These are phyloP conservation scores for Morbakka virulenta DNA, from an alignment of 30 jellyfish, hydroid and myxozoan genomes.

Conservation along the genomic window DNA sequence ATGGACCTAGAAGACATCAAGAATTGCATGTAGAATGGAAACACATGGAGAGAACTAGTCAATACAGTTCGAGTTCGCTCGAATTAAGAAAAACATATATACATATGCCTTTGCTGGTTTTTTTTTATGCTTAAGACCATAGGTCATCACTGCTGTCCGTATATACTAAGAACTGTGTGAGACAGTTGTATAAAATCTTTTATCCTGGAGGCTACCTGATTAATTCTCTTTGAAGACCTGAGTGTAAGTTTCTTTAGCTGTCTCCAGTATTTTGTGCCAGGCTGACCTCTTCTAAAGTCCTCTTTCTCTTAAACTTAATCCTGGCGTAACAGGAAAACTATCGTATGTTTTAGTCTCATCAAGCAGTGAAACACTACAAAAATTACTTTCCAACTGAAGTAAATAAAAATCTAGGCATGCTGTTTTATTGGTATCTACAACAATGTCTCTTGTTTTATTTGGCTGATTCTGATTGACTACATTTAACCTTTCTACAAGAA, in stretches of 20 bases:
- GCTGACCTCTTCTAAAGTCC: not conserved
- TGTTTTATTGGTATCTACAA: not conserved
- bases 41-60: no score
- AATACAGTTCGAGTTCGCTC: no score
- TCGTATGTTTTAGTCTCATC: not conserved
- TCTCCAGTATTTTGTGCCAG: not conserved
- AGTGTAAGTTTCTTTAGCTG: not conserved
- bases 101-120: not conserved
- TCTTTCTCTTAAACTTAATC: not conserved
- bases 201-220: not conserved
- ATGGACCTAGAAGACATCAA: no score
- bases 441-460: not conserved
- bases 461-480: not conserved
- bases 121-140: not conserved
- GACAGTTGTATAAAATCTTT: no score
- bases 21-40: no score
- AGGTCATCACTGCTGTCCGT: slow-evolving; percentile 13
- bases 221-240: not conserved
- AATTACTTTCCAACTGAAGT: no score
- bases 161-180: no score
- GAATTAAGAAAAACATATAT: no score
- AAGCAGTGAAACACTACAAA: not conserved
- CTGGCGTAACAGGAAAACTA: not conserved
- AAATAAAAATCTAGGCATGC: not conserved
- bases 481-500: no score